Conservation (phyloP, 2,113 vertebrate species). For the Bettongia penicillata region DNA sequence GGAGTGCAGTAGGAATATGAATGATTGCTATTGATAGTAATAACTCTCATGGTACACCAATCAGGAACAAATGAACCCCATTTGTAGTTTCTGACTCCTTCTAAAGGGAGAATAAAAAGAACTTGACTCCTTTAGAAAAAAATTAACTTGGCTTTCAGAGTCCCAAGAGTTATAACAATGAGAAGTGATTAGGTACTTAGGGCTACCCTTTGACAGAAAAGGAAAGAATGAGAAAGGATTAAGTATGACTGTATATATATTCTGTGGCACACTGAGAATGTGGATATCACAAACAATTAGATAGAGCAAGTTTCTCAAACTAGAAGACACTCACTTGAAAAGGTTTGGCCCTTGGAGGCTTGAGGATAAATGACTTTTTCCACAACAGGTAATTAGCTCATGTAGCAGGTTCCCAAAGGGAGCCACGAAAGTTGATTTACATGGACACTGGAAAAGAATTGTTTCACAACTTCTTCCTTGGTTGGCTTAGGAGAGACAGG, state of each 20-base stretch:
- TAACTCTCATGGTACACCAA: background rate
- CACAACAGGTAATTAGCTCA: conserved; percentile 39
- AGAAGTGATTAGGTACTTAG: background rate
- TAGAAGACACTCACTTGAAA: conserved; percentile 39
- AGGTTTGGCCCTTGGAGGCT: conserved; percentile 5
- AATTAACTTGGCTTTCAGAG: conserved; percentile 19
- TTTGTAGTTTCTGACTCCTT: conserved; percentile 23
- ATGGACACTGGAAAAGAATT: background rate
- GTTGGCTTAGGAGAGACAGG: conserved; percentile 20
- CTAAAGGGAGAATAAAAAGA: conserved; percentile 21
- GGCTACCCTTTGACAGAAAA: conserved; percentile 29
- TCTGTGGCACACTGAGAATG: conserved; percentile 35
- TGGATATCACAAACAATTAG: conserved; percentile 53
- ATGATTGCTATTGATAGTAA: background rate
- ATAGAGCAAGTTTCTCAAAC: conserved; percentile 49
- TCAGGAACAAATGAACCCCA: background rate
- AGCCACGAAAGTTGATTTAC: conserved; percentile 3
- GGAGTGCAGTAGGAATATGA: background rate
- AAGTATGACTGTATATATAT: background rate
- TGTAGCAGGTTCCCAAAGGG: conserved; percentile 13
- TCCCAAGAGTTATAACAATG: conserved; percentile 18
- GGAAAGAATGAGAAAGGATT: background rate
- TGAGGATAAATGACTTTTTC: conserved; percentile 55
- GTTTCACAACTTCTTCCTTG: background rate
- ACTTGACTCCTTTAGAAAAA: background rate